Evolutionary conservation across 1,140 invertebrate genomes (phyloP), one percentile per base, ranked within the genome.

Genomic region (Drosophila bipectinata): DNA sequence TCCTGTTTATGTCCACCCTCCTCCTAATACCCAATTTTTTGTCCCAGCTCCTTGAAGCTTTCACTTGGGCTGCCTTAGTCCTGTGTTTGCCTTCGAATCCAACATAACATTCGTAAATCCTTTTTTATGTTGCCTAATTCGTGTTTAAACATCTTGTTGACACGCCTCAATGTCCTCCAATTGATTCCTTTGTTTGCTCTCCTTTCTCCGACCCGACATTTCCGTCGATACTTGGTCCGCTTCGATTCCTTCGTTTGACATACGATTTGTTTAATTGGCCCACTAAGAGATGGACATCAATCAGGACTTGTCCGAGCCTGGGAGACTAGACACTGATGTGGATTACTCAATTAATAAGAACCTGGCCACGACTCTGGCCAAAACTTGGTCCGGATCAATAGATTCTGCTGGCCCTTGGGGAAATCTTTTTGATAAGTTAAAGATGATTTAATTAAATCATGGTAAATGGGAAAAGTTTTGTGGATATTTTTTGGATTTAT

Each of bases 141-240:
- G 77, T 89, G 84, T 80, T 88, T 88, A 88, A 88, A 89, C 84
- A 88, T 84, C 49, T 68, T 88, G 83, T 84, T 88, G 83, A 88
- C 83, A 88, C 82, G 60, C 72, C 57, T 69, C 78, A 24, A 28
- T 54, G 51, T 44, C 58, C 49, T 39, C 53, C 32, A n/a, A 41
- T 68, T n/a, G 9, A 12, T 9, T n/a, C 24, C 44, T 45, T 18
- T 52, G 14, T 60, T 53, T 53, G 41, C 56, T 26, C 44, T 67
- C 41, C 44, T 47, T 28, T 39, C 26, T 18, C 41, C 45, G 48
- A 47, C 58, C 15, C 15, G 14, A 44, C 44, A 47, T 34, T 63
- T 69, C 21, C 63, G 75, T 75, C 79, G 69, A 72, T 72, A 72
- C 57, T 52, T 37, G 47, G 24, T 26, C 14, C 26, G 21, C 12